phyloP scores from a whole-genome alignment of 2,113 vertebrate genomes.

The Catagonus wagneri region DNA sequence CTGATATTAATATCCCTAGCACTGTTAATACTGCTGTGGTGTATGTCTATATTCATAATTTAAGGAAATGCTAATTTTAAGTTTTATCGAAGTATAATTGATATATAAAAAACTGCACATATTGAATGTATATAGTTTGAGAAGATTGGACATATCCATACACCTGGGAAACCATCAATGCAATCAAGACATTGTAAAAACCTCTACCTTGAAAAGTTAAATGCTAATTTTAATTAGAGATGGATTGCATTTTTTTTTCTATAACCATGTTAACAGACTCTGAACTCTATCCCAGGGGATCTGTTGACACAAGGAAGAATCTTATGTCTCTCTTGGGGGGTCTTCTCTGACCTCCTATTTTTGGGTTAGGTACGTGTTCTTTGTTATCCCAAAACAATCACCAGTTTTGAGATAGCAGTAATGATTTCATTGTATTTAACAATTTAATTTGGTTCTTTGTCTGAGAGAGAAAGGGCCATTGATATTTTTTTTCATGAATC shows the following conservation, averaged over 20 bases:
- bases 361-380: not conserved
- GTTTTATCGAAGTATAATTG: not conserved
- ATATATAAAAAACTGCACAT: not conserved
- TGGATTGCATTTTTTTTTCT: not conserved
- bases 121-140: not conserved
- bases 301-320: not conserved
- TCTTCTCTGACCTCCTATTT: not conserved
- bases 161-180: not conserved
- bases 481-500: not conserved
- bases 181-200: not conserved
- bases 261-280: not conserved
- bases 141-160: not conserved
- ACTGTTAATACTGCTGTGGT: not conserved
- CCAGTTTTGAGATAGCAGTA: not conserved
- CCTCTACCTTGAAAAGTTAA: not conserved
- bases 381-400: not conserved
- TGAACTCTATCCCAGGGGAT: not conserved
- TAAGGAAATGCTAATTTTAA: not conserved
- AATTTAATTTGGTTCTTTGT: conserved; percentile 12
- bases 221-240: not conserved
- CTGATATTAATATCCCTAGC: not conserved
- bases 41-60: not conserved
- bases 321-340: not conserved
- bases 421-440: not conserved
- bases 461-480: not conserved